Percentiles rank a stretch among this genome's conserved stretches.
phyloP scores from a whole-genome alignment of 2,888 invertebrate genomes.

The Phorcus lineatus region DNA sequence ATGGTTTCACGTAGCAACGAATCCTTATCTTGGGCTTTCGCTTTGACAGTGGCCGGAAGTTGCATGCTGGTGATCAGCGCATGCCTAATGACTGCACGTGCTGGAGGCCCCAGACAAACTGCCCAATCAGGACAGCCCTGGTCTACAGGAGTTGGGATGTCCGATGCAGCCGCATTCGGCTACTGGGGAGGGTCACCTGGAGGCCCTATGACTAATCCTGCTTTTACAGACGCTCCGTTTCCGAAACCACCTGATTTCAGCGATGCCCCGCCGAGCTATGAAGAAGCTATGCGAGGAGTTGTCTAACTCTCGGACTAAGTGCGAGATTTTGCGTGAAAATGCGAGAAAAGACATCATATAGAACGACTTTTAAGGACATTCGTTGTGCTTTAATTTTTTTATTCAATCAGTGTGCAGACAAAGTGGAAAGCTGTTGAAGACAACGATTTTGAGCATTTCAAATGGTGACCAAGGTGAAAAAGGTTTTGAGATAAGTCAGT shows the following conservation, averaged over 20 bases:
- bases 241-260: background rate
- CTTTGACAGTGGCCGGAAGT: background rate
- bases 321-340: too few species aligned
- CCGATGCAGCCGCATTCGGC: background rate
- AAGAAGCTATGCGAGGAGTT: background rate
- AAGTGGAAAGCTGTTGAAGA: too few species aligned
- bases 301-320: too few species aligned
- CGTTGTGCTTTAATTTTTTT: too few species aligned
- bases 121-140: background rate
- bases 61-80: background rate
- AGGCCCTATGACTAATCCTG: background rate
- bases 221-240: background rate
- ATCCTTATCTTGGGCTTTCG: background rate
- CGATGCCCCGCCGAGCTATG: background rate
- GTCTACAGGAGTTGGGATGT: background rate
- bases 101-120: background rate
- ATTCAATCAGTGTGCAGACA: too few species aligned
- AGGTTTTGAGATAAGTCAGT: too few species aligned
- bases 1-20: background rate
- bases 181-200: background rate
- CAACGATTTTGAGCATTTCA: too few species aligned
- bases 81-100: background rate
- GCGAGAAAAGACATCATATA: too few species aligned
- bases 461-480: too few species aligned
- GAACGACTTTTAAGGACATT: too few species aligned